Evolutionary conservation across 2,888 invertebrate genomes (phyloP).

Genomic region (Achlya flavicornis): DNA sequence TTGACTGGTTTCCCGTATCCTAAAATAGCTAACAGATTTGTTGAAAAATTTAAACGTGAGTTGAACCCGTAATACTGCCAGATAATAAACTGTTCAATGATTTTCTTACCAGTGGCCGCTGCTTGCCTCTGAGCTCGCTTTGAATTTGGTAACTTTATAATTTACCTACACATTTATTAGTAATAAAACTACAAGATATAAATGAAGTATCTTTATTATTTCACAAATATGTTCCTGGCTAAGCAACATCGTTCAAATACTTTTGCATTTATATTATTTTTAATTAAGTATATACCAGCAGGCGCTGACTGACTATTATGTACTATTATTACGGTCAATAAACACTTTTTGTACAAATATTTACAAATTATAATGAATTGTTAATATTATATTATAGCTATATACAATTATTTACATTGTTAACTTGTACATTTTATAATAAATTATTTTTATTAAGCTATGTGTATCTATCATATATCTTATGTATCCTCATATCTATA

Average conservation of each 20-base stretch:
- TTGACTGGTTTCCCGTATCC: background rate
- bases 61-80: background rate
- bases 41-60: background rate
- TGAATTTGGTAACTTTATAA: background rate
- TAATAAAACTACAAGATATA: too few relatives aligned
- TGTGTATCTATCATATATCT: background rate
- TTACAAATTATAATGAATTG: background rate
- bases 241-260: background rate
- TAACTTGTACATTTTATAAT: background rate
- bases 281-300: background rate
- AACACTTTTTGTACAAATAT: background rate
- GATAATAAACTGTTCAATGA: background rate
- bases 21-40: background rate
- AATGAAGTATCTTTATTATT: too few relatives aligned
- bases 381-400: background rate
- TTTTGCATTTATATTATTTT: background rate
- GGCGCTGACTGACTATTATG: too few relatives aligned
- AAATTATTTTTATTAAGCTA: background rate
- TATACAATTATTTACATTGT: background rate
- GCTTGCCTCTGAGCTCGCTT: background rate
- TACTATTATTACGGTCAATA: background rate
- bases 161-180: background rate
- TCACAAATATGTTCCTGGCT: background rate
- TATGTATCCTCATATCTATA: background rate
- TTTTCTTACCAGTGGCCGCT: background rate